Base-by-base conservation (phyloP, 2,888 invertebrate species). In the Chrysolina oricalcia region DNA sequence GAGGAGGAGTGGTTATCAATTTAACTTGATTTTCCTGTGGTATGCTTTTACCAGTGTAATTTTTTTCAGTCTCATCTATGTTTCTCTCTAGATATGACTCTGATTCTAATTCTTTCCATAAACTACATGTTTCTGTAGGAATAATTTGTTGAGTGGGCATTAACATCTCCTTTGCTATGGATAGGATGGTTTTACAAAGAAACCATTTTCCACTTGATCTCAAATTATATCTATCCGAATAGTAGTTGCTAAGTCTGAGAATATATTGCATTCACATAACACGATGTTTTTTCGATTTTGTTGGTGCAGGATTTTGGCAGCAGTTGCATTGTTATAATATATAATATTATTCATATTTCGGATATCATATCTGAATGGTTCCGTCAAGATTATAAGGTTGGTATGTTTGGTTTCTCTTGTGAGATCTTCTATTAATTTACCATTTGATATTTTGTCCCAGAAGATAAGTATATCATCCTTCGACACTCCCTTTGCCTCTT, bases 121-220 rank as follows among this genome's bases (percentile, higher is more conserved):
- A 19, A 59, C 21, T 59, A 19, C 59, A 19, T 59, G 59, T 9
- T 59, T 59, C 59, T 59, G 21, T 59, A 59, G n/a, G n/a, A n/a
- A n/a, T n/a, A 23, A 59, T 59, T 59, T 59, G n/a, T 59, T 59
- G 59, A 59, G 59, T 19, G 59, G 21, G 2, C 21, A 19, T 59
- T 10, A 59, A 10, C 59, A 59, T 59, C 21, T 59, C n/a, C n/a
- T 17, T 59, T 59, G 59, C 59, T 59, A 59, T n/a, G 23, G 59
- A 19, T 19, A 19, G 59, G 19, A 59, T 59, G 21, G 59, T 59
- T 59, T 59, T 59, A 59, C 59, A 59, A 5, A 59, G 59, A 23
- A 59, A 59, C 59, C 59, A 59, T 59, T 59, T 59, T 59, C 59
- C 59, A 59, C 59, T 59, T 59, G 59, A 21, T 59, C n/a, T 59